phyloP scores from a whole-genome alignment of 2,888 invertebrate genomes.

The Adelognathus sp. region DNA sequence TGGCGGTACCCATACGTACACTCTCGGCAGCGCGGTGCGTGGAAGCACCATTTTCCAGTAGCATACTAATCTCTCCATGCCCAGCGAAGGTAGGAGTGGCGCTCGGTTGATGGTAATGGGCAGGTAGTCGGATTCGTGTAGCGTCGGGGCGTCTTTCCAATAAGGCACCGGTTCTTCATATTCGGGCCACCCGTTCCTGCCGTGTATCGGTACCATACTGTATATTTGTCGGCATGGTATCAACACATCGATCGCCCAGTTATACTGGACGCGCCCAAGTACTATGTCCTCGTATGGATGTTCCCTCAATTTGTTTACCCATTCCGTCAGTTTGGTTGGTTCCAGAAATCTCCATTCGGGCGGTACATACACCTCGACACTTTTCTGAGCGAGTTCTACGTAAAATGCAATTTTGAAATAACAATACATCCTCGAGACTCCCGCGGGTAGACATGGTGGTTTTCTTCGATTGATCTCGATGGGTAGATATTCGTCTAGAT shows the following conservation, averaged over 20 bases:
- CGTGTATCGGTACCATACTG: neutral
- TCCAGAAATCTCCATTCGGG: neutral
- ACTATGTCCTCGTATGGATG: neutral
- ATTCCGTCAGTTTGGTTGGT: neutral
- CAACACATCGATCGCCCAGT: neutral
- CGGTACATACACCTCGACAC: neutral
- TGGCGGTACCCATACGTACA: neutral
- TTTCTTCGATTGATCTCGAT: no score
- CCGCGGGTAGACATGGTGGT: no score
- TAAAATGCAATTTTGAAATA: no score
- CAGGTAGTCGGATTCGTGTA: neutral
- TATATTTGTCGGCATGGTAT: neutral
- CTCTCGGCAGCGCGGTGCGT: neutral
- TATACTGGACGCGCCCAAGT: neutral
- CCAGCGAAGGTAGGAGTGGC: neutral
- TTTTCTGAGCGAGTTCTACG: neutral
- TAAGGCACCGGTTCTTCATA: neutral
- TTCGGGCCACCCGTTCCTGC: neutral
- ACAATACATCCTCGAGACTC: no score
- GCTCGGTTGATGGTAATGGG: neutral
- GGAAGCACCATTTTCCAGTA: neutral
- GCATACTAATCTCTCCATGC: neutral
- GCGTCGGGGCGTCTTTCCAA: neutral
- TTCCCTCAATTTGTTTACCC: neutral
- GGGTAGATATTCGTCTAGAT: no score